phyloP scores from a whole-genome alignment of 2,888 invertebrate species.

The Drosophila paranaensis region DNA sequence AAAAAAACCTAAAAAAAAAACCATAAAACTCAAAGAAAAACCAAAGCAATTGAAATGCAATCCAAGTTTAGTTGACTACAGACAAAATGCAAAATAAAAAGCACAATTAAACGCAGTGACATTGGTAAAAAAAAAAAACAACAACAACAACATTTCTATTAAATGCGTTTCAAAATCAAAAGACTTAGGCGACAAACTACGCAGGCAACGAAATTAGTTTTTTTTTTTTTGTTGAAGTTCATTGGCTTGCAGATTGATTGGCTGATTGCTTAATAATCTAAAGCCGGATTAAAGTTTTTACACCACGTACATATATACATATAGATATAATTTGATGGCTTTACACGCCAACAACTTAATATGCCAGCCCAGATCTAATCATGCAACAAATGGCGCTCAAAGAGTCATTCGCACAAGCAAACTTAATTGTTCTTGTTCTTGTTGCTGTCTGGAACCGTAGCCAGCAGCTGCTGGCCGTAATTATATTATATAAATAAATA shows the following conservation, averaged over 20 bases:
- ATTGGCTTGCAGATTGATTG: constrained; percentile 78
- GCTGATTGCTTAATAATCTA: constrained; percentile 77
- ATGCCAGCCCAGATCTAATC: constrained; percentile 62
- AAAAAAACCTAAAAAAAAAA: constrained; percentile 23
- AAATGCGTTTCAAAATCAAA: constrained; percentile 22
- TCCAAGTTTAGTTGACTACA: constrained; percentile 48
- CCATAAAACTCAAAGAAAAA: constrained; percentile 59
- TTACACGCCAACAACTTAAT: constrained; percentile 56
- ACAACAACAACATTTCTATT: constrained; percentile 30
- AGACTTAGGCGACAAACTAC: constrained; percentile 41
- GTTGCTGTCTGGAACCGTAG: constrained; percentile 11
- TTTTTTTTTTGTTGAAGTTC: constrained; percentile 51
- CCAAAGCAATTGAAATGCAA: constrained; percentile 74
- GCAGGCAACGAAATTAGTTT: constrained; percentile 5
- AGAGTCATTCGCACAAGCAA: constrained; percentile 62
- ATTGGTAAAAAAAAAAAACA: constrained; percentile 52
- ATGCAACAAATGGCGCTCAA: constrained; percentile 52
- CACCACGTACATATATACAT: neutral
- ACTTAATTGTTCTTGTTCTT: constrained; percentile 55
- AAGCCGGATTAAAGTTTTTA: constrained; percentile 46
- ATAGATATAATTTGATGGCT: constrained; percentile 43
- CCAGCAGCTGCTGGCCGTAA: constrained; percentile 44
- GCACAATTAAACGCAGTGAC: constrained; percentile 72
- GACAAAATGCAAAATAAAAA: constrained; percentile 65
- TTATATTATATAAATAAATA: constrained; percentile 45